Conservation (phyloP, 2,888 invertebrate species). For the Auanema sp. region DNA sequence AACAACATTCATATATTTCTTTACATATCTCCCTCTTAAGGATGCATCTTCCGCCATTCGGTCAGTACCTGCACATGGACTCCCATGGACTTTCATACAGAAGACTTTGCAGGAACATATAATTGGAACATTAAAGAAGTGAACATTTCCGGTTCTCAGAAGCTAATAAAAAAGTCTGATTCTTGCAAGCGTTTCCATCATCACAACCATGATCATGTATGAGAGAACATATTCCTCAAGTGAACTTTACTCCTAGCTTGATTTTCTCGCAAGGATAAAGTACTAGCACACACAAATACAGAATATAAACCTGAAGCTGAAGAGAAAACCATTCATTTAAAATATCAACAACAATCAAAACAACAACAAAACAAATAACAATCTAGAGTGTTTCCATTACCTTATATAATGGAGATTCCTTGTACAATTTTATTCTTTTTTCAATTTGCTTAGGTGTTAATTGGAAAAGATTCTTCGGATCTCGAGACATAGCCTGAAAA, state of each 20-base stretch:
- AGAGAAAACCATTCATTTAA: too few species aligned
- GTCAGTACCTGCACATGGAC: slow-evolving; percentile 32
- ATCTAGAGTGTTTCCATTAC: neutral
- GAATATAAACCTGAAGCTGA: too few species aligned
- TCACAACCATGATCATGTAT: too few species aligned
- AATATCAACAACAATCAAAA: too few species aligned
- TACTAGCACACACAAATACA: too few species aligned
- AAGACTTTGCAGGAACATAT: slow-evolving; percentile 35
- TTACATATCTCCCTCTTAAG: slow-evolving; percentile 20
- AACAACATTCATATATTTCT: neutral
- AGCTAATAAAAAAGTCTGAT: too few species aligned
- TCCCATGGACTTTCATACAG: slow-evolving; percentile 39
- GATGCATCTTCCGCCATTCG: slow-evolving; percentile 35
- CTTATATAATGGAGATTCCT: slow-evolving; percentile 28
- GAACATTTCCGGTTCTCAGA: too few species aligned
- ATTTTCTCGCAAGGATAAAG: too few species aligned
- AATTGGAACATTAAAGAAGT: slow-evolving; percentile 29
- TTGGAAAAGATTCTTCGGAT: slow-evolving; percentile 56
- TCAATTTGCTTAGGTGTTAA: slow-evolving; percentile 57
- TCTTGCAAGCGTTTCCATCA: too few species aligned
- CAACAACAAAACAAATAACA: too few species aligned
- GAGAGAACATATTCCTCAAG: too few species aligned
- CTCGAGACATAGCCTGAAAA: slow-evolving; percentile 57
- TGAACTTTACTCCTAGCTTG: too few species aligned
- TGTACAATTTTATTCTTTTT: slow-evolving; percentile 49